phyloP scores from a whole-genome alignment of 2,888 invertebrate species.

The Agapetus fuscipes region DNA sequence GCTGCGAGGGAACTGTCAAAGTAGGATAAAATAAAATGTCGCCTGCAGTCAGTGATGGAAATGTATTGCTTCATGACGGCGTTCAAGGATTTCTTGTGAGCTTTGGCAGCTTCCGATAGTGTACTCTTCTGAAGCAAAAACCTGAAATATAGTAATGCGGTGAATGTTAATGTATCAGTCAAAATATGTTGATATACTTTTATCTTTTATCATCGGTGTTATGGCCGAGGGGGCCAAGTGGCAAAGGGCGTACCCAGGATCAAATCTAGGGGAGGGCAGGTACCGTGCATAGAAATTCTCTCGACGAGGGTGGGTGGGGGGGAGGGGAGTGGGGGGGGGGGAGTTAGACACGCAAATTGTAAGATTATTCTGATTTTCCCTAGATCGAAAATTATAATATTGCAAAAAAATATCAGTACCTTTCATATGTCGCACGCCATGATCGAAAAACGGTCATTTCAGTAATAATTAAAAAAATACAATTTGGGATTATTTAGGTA shows the following conservation, averaged over 20 bases:
- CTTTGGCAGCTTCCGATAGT: conserved; percentile 1
- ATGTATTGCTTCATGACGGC: conserved; percentile 11
- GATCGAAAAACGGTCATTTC: no score
- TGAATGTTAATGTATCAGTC: neutral
- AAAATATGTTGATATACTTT: neutral
- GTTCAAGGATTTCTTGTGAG: conserved; percentile 9
- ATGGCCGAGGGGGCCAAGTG: no score
- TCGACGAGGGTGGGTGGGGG: no score
- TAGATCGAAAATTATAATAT: neutral
- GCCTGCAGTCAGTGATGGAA: conserved; percentile 11
- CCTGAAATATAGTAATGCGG: conserved; percentile 19
- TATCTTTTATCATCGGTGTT: no score
- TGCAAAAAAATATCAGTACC: conserved; percentile 2
- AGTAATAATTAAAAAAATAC: no score
- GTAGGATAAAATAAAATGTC: conserved; percentile 12
- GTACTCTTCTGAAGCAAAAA: conserved; percentile 18
- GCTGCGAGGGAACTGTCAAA: conserved; percentile 12
- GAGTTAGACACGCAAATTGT: no score
- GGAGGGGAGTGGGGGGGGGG: no score
- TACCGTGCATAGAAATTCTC: no score
- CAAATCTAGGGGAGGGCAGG: no score
- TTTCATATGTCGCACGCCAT: conserved; percentile 1
- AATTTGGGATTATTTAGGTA: no score
- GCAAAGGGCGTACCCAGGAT: no score
- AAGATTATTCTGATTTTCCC: no score